Conservation (phyloP, 1,140 invertebrate genomes). For the Plodia interpunctella region DNA sequence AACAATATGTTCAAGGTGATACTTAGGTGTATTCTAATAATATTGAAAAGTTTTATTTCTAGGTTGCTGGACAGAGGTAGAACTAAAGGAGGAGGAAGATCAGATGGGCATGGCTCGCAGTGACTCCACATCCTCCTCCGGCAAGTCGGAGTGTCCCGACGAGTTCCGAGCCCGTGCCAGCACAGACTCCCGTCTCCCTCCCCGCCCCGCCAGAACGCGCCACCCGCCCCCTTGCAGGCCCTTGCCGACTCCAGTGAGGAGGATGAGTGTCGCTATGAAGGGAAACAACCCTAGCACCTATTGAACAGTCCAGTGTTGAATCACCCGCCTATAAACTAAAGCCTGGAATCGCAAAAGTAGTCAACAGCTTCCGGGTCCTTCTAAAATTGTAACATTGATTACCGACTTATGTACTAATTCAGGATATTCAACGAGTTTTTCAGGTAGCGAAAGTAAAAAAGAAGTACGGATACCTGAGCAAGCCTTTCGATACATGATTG, state of each 20-base stretch:
- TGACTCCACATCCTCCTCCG: constrained; percentile 51
- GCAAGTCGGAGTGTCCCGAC: constrained; percentile 37
- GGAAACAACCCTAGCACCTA: constrained; percentile 59
- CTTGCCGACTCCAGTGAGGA: constrained; percentile 29
- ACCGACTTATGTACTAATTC: no score
- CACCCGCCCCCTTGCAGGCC: constrained; percentile 39
- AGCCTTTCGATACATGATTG: no score
- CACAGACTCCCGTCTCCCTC: constrained; percentile 61
- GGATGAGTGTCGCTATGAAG: constrained; percentile 68
- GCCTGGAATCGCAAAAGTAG: no score
- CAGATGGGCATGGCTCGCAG: constrained; percentile 43
- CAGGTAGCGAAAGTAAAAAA: no score
- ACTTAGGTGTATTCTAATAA: background rate
- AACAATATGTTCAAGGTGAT: no score
- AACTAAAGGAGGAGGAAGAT: constrained; percentile 51
- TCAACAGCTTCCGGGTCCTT: no score
- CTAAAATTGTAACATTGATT: no score
- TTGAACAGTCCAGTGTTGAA: no score
- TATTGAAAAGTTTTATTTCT: constrained; percentile 25
- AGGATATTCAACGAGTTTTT: no score
- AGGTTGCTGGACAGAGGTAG: constrained; percentile 57
- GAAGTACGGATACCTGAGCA: no score
- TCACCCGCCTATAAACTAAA: no score
- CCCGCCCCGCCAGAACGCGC: constrained; percentile 44
- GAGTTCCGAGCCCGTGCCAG: constrained; percentile 62